Evolutionary conservation across 2,113 vertebrate genomes (phyloP).

Genomic region (Lampris incognitus): DNA sequence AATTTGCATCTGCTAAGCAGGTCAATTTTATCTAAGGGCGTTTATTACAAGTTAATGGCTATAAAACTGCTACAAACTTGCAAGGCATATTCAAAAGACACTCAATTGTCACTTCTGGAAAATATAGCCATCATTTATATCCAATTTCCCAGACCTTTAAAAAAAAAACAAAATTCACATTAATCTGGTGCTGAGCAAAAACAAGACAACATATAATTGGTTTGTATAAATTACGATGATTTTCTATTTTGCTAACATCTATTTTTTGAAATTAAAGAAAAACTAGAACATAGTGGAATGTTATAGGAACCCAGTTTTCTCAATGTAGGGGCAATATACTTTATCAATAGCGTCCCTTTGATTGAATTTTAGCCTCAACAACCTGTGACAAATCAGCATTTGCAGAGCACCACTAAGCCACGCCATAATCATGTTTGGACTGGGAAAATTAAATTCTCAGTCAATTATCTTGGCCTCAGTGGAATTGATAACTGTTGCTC

Average conservation of each 20-base stretch:
- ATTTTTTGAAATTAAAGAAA: slow-evolving; percentile 17
- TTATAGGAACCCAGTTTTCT: slow-evolving; percentile 36
- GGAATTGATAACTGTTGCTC: slow-evolving; percentile 71
- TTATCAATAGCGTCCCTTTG: slow-evolving; percentile 66
- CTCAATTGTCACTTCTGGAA: too few species aligned
- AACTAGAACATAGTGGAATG: slow-evolving; percentile 14
- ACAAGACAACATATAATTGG: slow-evolving; percentile 14
- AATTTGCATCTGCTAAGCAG: too few species aligned
- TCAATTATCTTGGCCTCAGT: slow-evolving; percentile 77
- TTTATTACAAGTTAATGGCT: too few species aligned
- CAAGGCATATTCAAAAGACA: too few species aligned
- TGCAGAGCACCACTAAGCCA: slow-evolving; percentile 66
- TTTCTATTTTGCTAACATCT: slow-evolving; percentile 16
- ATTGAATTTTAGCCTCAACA: slow-evolving; percentile 68
- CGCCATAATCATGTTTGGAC: slow-evolving; percentile 74
- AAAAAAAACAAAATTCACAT: neutral
- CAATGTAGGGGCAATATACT: slow-evolving; percentile 31
- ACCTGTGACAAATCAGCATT: slow-evolving; percentile 70
- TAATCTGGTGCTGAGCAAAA: neutral
- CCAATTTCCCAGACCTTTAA: too few species aligned
- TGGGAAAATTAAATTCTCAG: slow-evolving; percentile 76
- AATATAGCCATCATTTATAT: too few species aligned
- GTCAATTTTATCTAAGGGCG: too few species aligned
- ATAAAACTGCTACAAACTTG: too few species aligned
- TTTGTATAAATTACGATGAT: slow-evolving; percentile 22